Conservation (phyloP, 2,113 vertebrate species). For the Chaetorhynchus papuensis region DNA sequence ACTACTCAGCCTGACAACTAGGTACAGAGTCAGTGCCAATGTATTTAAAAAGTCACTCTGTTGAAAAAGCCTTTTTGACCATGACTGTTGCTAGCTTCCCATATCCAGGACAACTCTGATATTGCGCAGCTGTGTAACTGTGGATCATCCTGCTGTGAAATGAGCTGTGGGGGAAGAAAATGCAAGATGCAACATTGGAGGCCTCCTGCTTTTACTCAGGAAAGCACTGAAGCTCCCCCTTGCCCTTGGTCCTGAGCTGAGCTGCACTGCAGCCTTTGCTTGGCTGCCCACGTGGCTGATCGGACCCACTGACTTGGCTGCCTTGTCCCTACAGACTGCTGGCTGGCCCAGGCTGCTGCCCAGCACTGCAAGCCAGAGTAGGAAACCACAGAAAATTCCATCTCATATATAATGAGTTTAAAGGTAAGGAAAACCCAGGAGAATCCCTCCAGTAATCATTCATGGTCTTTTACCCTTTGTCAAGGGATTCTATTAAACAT, state of each 20-base stretch:
- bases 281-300: background rate
- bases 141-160: background rate
- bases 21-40: background rate
- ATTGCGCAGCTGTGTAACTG: rapidly evolving
- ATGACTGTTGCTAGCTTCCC: background rate
- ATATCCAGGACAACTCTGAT: background rate
- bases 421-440: background rate
- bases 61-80: background rate
- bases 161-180: background rate
- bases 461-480: background rate
- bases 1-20: background rate
- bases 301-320: rapidly evolving
- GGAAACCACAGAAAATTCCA: background rate
- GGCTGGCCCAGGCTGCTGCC: background rate
- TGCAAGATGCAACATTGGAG: background rate
- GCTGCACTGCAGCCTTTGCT: background rate
- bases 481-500: background rate
- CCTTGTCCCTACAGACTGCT: background rate
- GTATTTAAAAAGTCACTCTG: background rate
- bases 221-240: background rate
- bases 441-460: background rate
- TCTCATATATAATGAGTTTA: background rate
- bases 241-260: background rate
- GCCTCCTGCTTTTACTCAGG: background rate
- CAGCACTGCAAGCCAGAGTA: background rate